Conservation (phyloP, 2,113 vertebrate genomes). For the Egretta garzetta region DNA sequence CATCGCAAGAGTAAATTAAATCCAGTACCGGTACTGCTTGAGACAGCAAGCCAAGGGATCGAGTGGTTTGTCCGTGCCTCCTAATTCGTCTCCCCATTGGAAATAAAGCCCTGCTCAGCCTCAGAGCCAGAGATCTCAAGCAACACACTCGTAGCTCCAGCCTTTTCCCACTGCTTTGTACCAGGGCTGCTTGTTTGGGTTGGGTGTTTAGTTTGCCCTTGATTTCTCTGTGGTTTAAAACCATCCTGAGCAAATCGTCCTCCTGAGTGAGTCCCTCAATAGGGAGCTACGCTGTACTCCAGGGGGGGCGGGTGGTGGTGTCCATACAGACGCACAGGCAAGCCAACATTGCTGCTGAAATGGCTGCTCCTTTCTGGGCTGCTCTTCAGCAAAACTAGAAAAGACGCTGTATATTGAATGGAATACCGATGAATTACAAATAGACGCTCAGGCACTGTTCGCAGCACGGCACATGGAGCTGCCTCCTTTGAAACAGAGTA, state of each 20-base stretch:
- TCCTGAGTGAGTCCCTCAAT: accelerated
- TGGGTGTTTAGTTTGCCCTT: neutral
- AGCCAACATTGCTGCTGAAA: accelerated
- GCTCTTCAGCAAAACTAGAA: neutral
- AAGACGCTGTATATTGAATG: neutral
- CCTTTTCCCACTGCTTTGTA: neutral
- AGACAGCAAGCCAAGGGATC: neutral
- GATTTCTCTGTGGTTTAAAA: neutral
- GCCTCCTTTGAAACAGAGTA: neutral
- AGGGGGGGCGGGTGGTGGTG: accelerated
- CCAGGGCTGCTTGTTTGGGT: neutral
- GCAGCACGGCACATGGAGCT: neutral
- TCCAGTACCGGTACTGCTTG: neutral
- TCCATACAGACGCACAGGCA: accelerated
- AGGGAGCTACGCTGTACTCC: accelerated
- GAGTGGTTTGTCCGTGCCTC: neutral
- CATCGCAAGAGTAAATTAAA: neutral
- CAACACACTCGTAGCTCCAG: accelerated
- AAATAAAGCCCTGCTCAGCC: neutral
- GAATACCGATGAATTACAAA: neutral
- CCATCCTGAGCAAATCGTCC: neutral
- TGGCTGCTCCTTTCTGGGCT: neutral
- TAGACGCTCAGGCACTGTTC: accelerated
- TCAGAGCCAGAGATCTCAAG: neutral
- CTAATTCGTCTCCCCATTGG: neutral